Percentiles rank a stretch among this genome's conserved stretches.
phyloP scores from a whole-genome alignment of 2,113 vertebrate genomes.

The Thermophis baileyi region DNA sequence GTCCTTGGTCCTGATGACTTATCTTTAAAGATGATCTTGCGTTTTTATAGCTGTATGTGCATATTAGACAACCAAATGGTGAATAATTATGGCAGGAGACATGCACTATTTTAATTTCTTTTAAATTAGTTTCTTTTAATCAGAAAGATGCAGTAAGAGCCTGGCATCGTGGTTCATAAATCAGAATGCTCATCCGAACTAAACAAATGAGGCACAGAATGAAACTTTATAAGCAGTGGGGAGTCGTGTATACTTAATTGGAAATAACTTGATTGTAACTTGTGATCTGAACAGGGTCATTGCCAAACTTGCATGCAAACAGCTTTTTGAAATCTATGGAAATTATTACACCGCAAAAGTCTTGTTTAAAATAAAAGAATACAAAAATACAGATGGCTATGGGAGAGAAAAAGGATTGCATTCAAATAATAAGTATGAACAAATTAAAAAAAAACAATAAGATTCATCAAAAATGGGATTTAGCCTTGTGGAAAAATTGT shows the following conservation, averaged over 20 bases:
- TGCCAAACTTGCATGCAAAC: background rate
- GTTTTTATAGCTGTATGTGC: background rate
- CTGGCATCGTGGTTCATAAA: background rate
- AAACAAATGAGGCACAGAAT: too few relatives aligned
- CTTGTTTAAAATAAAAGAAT: background rate
- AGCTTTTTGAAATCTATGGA: background rate
- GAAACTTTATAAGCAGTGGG: background rate
- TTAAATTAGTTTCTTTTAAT: background rate
- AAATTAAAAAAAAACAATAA: background rate
- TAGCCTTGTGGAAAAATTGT: background rate
- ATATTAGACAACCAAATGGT: background rate
- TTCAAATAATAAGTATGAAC: background rate
- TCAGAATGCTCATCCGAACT: background rate
- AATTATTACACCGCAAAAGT: background rate
- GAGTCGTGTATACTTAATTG: background rate
- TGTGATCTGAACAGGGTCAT: too few relatives aligned
- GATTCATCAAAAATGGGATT: background rate
- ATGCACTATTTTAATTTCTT: background rate
- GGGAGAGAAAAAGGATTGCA: background rate
- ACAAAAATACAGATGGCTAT: background rate
- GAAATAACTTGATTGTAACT: background rate
- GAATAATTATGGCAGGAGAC: background rate
- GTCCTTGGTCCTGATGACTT: fast-evolving
- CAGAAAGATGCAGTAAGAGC: background rate
- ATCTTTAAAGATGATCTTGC: background rate